phyloP scores from a whole-genome alignment of 2,797 vertebrate species.

The Bradypodion ventrale region DNA sequence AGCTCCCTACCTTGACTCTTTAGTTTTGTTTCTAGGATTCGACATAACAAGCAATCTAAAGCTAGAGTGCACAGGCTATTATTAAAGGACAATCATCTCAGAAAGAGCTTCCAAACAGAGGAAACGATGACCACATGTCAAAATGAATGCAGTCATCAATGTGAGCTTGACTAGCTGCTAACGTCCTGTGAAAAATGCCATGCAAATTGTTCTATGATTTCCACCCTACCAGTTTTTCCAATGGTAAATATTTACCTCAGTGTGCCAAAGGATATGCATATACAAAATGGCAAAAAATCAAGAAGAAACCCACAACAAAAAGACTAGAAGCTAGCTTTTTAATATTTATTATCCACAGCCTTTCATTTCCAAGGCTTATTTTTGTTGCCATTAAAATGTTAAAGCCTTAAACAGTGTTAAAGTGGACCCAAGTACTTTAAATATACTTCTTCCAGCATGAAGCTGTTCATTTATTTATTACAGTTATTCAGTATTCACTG shows the following conservation, averaged over 20 bases:
- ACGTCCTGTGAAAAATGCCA: slow-evolving; percentile 41
- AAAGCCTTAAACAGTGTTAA: neutral
- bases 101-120: slow-evolving; percentile 37
- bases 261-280: slow-evolving; percentile 1
- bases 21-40: slow-evolving; percentile 43
- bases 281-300: neutral
- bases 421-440: too few relatives aligned
- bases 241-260: slow-evolving; percentile 39
- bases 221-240: slow-evolving; percentile 22
- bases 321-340: slow-evolving; percentile 20
- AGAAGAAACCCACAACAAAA: neutral
- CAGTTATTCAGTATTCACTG: too few relatives aligned
- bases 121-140: slow-evolving; percentile 29
- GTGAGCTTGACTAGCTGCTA: slow-evolving; percentile 31
- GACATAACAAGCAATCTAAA: slow-evolving; percentile 57
- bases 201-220: slow-evolving; percentile 45
- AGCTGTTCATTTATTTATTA: too few relatives aligned
- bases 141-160: slow-evolving; percentile 45
- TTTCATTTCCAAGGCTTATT: neutral
- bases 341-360: neutral
- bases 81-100: slow-evolving; percentile 40
- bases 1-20: slow-evolving; percentile 18
- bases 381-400: neutral
- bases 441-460: neutral
- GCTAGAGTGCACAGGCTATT: slow-evolving; percentile 42